Conservation (phyloP, 2,113 vertebrate species). For the Hippolais icterina region DNA sequence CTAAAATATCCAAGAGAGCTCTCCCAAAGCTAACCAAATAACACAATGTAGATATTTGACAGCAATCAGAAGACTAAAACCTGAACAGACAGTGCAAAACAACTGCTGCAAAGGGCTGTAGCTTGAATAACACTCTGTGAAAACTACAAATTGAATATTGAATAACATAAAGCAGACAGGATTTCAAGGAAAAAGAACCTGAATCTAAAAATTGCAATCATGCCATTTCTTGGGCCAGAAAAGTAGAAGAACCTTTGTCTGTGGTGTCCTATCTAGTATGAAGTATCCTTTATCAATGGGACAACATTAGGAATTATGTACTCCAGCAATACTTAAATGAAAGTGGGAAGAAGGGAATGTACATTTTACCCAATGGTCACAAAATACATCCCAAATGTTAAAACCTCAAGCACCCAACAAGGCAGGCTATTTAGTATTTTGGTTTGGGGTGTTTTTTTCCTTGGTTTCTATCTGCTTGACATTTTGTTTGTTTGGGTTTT, state of each 20-base stretch:
- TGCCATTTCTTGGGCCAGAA: background rate
- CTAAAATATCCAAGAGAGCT: background rate
- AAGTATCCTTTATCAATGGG: background rate
- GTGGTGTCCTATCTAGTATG: background rate
- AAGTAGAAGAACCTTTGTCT: background rate
- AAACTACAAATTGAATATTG: background rate
- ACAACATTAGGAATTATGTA: background rate
- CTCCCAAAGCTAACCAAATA: background rate
- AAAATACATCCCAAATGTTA: background rate
- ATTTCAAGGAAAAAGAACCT: background rate
- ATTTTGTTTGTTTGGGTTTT: background rate
- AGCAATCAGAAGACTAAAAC: background rate
- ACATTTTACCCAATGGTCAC: background rate
- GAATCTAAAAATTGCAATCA: background rate
- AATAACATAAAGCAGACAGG: background rate
- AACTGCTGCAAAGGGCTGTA: background rate
- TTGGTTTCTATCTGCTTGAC: background rate
- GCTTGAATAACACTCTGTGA: background rate
- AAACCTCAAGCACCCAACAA: background rate
- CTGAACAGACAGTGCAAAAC: background rate
- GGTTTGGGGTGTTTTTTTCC: background rate
- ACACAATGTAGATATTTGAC: background rate
- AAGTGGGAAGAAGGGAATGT: background rate
- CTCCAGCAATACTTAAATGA: background rate
- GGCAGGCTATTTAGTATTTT: background rate